Base-by-base conservation (phyloP, 1,140 invertebrate genomes). In the Palaemon carinicauda region DNA sequence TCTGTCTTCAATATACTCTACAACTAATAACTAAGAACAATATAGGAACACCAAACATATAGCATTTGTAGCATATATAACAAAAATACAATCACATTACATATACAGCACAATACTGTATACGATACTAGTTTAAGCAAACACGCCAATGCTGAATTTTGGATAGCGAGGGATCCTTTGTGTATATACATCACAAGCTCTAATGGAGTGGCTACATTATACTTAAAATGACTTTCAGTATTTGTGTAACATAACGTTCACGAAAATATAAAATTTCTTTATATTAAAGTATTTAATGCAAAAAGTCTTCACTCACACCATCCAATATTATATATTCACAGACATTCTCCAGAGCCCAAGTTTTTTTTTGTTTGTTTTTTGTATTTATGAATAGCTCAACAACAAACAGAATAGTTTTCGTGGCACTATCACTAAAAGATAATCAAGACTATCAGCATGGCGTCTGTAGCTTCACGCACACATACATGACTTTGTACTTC, bases 11-110 rank as follows among this genome's bases (percentile, higher is more conserved):
- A 85, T 85, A 85, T 85, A 85, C 75, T 85, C 82, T 85, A 85
- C 74, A 71, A 54, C 82, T 85, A 85, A 56, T 82, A 85, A 85
- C 82, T 85, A 85, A 85, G 80, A 85, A 85, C 82, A 85, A 86
- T 80, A 71, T 86, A 86, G 83, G 83, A 86, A 86, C 83, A 80
- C 83, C 65, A 73, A 86, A 86, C 82, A 85, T 75, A 75, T 74
- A 85, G 77, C 74, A 85, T 71, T 85, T 85, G 82, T 85, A 85
- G 82, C 82, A 78, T 85, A 50, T 85, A 52, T 85, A 85, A 85
- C 82, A 85, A 85, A 41, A 85, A 85, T 85, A 85, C 82, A 69
- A 75, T 78, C 31, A 79, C 71, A 77, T 79, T 78, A n/a, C n/a
- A n/a, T n/a, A 75, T 85, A 77, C 78, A 85, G 33, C 69, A 78